A percentile compares a stretch with the other conserved stretches of the same genome.
These are phyloP conservation scores for Capitulum mitella DNA, from an alignment of 2,888 invertebrate species.

Conservation along the genomic window DNA sequence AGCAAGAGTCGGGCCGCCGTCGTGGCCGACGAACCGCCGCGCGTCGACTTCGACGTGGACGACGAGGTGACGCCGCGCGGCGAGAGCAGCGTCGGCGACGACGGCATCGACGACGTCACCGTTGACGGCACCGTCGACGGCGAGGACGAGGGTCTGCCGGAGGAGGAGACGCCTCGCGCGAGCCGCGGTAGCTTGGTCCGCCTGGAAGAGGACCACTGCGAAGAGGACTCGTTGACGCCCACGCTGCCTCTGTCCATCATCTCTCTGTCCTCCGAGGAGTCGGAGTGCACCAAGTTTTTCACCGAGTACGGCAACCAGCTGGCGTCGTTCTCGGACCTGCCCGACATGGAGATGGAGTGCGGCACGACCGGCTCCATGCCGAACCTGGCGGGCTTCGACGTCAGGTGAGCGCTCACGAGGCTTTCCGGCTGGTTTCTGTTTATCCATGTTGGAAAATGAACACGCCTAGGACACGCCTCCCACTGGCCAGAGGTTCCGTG, in stretches of 20 bases:
- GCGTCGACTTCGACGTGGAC: not conserved
- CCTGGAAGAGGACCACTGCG: not conserved
- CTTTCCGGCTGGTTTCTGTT: too few relatives aligned
- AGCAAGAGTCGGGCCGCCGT: not conserved
- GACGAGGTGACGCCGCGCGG: not conserved
- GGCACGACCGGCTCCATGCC: conserved; percentile 18
- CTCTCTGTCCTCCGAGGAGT: not conserved
- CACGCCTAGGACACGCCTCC: not conserved
- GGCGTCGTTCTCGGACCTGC: too few relatives aligned
- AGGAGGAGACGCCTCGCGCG: not conserved
- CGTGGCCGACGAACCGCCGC: not conserved
- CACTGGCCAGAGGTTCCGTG: not conserved
- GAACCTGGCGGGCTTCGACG: not conserved
- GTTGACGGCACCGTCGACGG: not conserved
- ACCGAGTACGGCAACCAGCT: not conserved
- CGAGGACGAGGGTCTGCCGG: not conserved
- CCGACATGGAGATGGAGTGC: conserved; percentile 8
- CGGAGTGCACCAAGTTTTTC: not conserved
- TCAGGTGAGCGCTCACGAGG: not conserved
- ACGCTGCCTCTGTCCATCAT: not conserved
- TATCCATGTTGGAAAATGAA: not conserved
- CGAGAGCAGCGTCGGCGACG: not conserved
- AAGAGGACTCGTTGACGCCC: not conserved
- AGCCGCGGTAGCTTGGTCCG: not conserved
- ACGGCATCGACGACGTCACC: not conserved